phyloP scores from a whole-genome alignment of 37 sponge, comb jelly and placozoan species.

The Aplysina aerophoba region DNA sequence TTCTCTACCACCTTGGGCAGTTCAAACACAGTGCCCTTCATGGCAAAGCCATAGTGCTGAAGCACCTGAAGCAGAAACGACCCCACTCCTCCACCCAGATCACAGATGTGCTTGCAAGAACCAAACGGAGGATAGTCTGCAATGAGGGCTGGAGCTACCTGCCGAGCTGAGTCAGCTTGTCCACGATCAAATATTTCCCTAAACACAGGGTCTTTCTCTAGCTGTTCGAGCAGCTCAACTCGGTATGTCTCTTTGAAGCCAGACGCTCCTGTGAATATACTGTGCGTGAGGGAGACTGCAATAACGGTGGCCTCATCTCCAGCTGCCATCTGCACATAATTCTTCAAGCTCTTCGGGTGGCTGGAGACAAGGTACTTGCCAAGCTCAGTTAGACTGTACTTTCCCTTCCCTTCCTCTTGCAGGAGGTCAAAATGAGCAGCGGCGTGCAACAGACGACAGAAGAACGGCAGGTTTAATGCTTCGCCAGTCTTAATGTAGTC shows the following conservation, averaged over 20 bases:
- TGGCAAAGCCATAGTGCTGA: slow-evolving; percentile 58
- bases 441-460: slow-evolving; percentile 76
- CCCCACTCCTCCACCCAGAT: slow-evolving; percentile 84
- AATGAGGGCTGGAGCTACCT: slow-evolving; percentile 74
- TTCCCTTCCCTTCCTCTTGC: slow-evolving; percentile 38
- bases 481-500: slow-evolving; percentile 36
- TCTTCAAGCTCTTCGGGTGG: slow-evolving; percentile 77
- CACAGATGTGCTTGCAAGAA: slow-evolving; percentile 83
- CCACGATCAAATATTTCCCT: slow-evolving; percentile 58
- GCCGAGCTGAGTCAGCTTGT: slow-evolving; percentile 45
- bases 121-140: slow-evolving; percentile 77
- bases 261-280: slow-evolving; percentile 68
- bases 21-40: slow-evolving; percentile 80
- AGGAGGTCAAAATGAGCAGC: slow-evolving; percentile 81
- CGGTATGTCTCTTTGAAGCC: slow-evolving; percentile 80
- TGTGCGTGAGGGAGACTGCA: slow-evolving; percentile 66
- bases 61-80: slow-evolving; percentile 63
- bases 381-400: slow-evolving; percentile 68
- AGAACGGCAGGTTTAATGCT: slow-evolving; percentile 57
- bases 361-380: slow-evolving; percentile 62
- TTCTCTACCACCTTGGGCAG: slow-evolving; percentile 67
- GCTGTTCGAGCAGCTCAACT: slow-evolving; percentile 56
- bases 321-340: slow-evolving; percentile 67
- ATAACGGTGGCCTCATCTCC: slow-evolving; percentile 79
- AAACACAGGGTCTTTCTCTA: slow-evolving; percentile 53